A percentile compares a stretch with the other conserved stretches of the same genome.
Evolutionary conservation across 2,888 invertebrate species (phyloP).

Genomic region (Torymus auratus): DNA sequence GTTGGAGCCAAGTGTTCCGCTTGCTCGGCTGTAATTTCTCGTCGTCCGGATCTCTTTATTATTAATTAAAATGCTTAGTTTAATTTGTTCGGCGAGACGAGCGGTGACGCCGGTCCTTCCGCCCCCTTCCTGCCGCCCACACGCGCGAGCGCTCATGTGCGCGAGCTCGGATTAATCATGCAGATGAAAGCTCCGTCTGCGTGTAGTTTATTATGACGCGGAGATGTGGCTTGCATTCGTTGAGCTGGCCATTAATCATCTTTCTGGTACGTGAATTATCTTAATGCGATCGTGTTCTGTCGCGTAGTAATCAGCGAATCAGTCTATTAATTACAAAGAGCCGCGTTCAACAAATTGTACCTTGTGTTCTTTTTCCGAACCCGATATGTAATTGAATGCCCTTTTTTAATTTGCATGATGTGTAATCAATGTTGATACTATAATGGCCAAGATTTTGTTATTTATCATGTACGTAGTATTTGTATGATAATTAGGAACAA

Average conservation of each 20-base stretch:
- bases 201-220: too few species aligned
- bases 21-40: slow-evolving; percentile 5
- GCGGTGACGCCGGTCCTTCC: neutral
- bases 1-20: neutral
- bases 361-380: too few species aligned
- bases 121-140: neutral
- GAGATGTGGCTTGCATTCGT: too few species aligned
- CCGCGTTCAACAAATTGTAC: too few species aligned
- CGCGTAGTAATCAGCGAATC: slow-evolving; percentile 1
- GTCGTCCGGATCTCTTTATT: slow-evolving; percentile 14
- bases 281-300: neutral
- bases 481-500: too few species aligned
- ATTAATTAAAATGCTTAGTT: slow-evolving; percentile 43
- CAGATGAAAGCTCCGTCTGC: neutral
- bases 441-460: too few species aligned
- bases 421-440: too few species aligned
- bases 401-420: too few species aligned
- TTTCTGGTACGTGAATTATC: neutral
- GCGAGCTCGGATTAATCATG: too few species aligned
- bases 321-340: neutral
- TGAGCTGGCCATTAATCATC: slow-evolving; percentile 1
- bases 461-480: too few species aligned
- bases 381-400: too few species aligned
- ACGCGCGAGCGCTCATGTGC: neutral
- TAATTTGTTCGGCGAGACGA: slow-evolving; percentile 25